These are phyloP conservation scores for Diplodus sargus DNA, from an alignment of 2,797 vertebrate species.

Conservation along the genomic window DNA sequence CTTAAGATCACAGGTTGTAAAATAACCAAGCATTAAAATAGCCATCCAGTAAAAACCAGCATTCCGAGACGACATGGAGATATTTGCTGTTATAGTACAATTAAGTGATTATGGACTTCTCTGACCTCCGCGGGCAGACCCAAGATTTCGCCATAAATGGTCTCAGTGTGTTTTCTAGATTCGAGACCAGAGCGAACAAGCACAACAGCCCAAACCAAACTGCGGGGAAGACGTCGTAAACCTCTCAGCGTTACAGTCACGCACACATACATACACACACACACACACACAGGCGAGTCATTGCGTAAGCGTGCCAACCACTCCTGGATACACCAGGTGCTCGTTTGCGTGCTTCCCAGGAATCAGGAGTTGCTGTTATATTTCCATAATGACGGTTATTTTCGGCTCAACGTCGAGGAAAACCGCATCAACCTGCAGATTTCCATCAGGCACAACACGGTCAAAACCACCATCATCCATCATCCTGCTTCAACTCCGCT, in stretches of 20 bases:
- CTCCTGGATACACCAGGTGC: not conserved
- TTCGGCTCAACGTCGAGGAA: not conserved
- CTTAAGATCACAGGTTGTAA: not conserved
- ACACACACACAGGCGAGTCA: slow-evolving; percentile 7
- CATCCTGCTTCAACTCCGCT: not conserved
- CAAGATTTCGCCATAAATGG: slow-evolving; percentile 28
- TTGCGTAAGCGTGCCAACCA: not conserved
- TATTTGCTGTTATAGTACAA: not conserved
- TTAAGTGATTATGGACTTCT: slow-evolving; percentile 2
- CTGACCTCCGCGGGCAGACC: not conserved
- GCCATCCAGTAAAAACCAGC: not conserved
- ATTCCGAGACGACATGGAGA: rapidly evolving
- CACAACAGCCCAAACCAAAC: not conserved
- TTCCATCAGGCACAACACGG: not conserved
- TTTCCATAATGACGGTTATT: slow-evolving; percentile 60
- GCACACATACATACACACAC: slow-evolving; percentile 5
- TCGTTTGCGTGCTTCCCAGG: slow-evolving; percentile 57
- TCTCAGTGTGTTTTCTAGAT: slow-evolving; percentile 23
- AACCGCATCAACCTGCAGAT: slow-evolving; percentile 22
- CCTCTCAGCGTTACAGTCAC: slow-evolving; percentile 1
- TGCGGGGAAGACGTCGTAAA: not conserved
- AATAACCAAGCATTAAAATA: not conserved
- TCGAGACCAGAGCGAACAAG: not conserved
- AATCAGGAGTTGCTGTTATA: slow-evolving; percentile 10
- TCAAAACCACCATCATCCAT: not conserved